These are phyloP conservation scores for Serilophus lunatus DNA, from an alignment of 2,113 vertebrate genomes.

Conservation along the genomic window DNA sequence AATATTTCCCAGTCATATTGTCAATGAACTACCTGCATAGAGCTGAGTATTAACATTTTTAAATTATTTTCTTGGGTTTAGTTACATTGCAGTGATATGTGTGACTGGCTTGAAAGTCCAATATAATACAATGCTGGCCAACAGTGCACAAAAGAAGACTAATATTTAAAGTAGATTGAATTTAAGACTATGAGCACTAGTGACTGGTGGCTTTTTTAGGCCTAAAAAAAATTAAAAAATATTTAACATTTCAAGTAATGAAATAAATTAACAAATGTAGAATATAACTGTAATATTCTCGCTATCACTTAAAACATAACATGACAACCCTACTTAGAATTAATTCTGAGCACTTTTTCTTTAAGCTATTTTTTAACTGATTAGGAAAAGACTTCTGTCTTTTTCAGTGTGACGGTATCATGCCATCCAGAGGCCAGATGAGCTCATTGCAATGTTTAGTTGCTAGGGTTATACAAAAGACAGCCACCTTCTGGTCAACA, in stretches of 20 bases:
- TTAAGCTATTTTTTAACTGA: conserved; percentile 14
- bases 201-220: neutral
- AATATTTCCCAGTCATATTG: neutral
- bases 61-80: neutral
- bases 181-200: neutral
- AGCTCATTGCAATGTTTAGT: neutral
- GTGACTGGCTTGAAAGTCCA: neutral
- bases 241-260: neutral
- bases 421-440: conserved; percentile 56
- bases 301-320: neutral
- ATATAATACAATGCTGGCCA: neutral
- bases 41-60: neutral
- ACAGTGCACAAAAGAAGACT: neutral
- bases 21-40: neutral
- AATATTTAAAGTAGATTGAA: neutral
- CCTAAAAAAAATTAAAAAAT: neutral
- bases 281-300: neutral
- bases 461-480: neutral
- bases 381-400: neutral
- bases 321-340: neutral
- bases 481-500: neutral
- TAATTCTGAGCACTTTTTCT: neutral
- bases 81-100: neutral
- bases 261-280: neutral
- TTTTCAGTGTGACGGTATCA: neutral